Base-by-base conservation (phyloP, 1,140 invertebrate genomes). In the Arion vulgaris region DNA sequence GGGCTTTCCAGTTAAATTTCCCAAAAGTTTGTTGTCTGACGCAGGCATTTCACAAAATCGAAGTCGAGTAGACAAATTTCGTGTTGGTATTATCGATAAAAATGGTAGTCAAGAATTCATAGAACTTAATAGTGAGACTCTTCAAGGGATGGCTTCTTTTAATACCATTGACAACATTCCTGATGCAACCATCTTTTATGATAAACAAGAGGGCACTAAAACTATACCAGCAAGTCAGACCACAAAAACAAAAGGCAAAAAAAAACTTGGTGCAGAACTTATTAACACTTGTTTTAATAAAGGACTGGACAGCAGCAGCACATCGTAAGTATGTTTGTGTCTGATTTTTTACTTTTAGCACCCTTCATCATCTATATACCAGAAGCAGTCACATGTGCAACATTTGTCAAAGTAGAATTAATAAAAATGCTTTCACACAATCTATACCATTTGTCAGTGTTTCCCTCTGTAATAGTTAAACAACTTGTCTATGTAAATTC, bases 61-160 rank as follows among this genome's bases (percentile, higher is more conserved):
- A 45, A 11, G 45, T 1, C 39, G 57, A 49, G 19, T 69, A 13
- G 78, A 71, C 2, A 80, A 80, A 28, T 71, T 80, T 34, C 36
- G 78, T n/a, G 15, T 80, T 41, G 78, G 78, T 28, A 80, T 80
- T 71, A 34, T 80, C 1, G 62, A 71, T 49, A 80, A 80, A 51
- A 45, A 80, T 80, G 78, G 78, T 71, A 38, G 28, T 28, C 62
- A 80, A 71, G 51, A 80, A 49, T 23, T 80, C 34, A 80, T 80
- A 38, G 78, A 80, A 51, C 41, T 80, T 19, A 71, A 49, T 32
- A 69, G 68, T 45, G 78, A 80, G 5, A 80, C 62, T 32, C n/a
- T 80, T 51, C 38, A 76, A 32, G 74, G 74, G 2, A 28, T 76
- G 45, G 19, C 51, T 53, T 19, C 26, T 32, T 66, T 32, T 66